phyloP scores from a whole-genome alignment of 2,797 vertebrate genomes.

The Mormyrops boulengeri region DNA sequence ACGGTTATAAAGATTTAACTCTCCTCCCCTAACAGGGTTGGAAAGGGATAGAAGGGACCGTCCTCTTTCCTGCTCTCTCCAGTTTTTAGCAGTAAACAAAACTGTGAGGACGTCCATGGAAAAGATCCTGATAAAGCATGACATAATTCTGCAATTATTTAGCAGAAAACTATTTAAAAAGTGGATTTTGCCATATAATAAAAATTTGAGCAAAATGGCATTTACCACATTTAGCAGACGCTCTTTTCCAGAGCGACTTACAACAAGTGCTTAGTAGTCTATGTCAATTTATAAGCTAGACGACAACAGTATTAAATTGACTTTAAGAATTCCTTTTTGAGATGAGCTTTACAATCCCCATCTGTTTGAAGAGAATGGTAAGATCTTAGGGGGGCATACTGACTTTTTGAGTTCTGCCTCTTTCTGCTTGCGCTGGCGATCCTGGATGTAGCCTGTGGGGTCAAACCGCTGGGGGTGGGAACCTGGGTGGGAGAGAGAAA shows the following conservation, averaged over 20 bases:
- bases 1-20: background rate
- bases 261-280: no score
- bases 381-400: constrained; percentile 27
- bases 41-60: background rate
- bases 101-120: background rate
- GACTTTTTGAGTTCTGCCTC: constrained; percentile 74
- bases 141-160: background rate
- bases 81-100: background rate
- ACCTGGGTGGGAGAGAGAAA: constrained; percentile 44
- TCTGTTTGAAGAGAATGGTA: background rate
- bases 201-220: background rate
- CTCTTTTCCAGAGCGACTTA: no score
- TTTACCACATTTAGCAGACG: no score
- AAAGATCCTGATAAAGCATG: background rate
- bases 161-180: background rate
- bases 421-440: constrained; percentile 69
- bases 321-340: background rate
- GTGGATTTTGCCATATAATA: background rate
- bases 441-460: constrained; percentile 82
- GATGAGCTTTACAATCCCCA: background rate
- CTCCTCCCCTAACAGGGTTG: background rate
- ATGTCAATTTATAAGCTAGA: no score
- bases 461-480: constrained; percentile 68
- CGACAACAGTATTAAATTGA: background rate
- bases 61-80: background rate